Percentiles rank a stretch among this genome's conserved stretches.
Conservation (phyloP, 2,888 invertebrate genomes). For the Aromia moschata region DNA sequence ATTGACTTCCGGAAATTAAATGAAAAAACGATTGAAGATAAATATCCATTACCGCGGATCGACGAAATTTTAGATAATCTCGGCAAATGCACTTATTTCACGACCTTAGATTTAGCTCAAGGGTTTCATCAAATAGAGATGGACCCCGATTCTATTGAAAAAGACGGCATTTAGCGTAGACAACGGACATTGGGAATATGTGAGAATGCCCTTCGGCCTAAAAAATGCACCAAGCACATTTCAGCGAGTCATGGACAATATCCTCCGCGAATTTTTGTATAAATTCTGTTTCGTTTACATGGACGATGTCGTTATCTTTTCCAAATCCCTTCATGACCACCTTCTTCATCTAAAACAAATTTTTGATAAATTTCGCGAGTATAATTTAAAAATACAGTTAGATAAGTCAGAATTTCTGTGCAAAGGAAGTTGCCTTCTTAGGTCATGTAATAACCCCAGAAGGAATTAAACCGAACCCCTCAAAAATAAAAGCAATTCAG, state of each 20-base stretch:
- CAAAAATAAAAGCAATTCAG: conserved; percentile 47
- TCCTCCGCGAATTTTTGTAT: conserved; percentile 33
- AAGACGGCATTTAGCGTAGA: conserved; percentile 5
- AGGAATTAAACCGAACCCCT: conserved; percentile 36
- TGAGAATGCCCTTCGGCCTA: conserved; percentile 12
- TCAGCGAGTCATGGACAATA: conserved; percentile 2
- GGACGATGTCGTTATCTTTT: conserved; percentile 32
- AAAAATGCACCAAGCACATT: background rate
- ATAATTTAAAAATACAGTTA: conserved; percentile 39
- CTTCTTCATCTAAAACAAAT: conserved; percentile 30
- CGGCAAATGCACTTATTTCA: background rate
- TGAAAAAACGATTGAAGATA: conserved; percentile 7
- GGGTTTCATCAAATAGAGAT: conserved; percentile 31
- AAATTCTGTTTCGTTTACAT: conserved; percentile 40
- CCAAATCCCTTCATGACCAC: conserved; percentile 34
- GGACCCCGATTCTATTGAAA: background rate
- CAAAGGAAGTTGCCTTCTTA: background rate
- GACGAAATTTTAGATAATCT: background rate
- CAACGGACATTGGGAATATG: conserved; percentile 12
- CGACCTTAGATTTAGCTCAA: conserved; percentile 19
- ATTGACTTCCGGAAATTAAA: conserved; percentile 10
- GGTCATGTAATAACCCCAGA: conserved; percentile 9
- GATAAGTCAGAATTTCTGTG: conserved; percentile 16
- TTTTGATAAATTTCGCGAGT: conserved; percentile 34
- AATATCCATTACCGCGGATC: background rate